A percentile compares a stretch with the other conserved stretches of the same genome.
Evolutionary conservation across 1,140 invertebrate genomes (phyloP).

Genomic region (Aphelinus atriplicis): DNA sequence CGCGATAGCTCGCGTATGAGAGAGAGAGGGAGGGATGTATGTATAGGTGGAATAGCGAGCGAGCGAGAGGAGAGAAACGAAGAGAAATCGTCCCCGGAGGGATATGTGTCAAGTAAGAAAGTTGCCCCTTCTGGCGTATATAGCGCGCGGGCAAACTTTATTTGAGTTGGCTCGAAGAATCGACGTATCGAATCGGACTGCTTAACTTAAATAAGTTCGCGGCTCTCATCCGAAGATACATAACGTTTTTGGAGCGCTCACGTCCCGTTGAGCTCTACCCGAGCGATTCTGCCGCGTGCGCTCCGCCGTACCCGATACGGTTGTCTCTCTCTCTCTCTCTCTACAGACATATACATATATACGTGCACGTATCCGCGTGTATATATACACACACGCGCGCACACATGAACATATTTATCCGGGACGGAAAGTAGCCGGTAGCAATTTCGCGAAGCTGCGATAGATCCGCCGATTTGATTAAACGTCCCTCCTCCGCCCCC

Average conservation of each 20-base stretch:
- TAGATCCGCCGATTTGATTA: constrained; percentile 24
- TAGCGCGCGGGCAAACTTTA: constrained; percentile 43
- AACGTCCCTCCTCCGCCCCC: not conserved
- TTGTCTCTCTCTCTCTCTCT: too few relatives aligned
- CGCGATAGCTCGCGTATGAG: not conserved
- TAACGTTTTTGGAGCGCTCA: constrained; percentile 15
- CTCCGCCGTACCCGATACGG: too few relatives aligned
- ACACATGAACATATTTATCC: not conserved
- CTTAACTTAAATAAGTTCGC: constrained; percentile 53
- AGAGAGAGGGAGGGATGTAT: not conserved
- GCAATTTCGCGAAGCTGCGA: not conserved
- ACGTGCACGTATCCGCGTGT: not conserved
- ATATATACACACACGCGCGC: not conserved
- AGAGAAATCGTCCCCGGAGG: constrained; percentile 41
- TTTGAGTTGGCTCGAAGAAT: constrained; percentile 47
- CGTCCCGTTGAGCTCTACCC: not conserved
- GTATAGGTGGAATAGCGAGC: not conserved
- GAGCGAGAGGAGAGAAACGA: constrained; percentile 4
- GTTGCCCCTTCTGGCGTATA: constrained; percentile 8
- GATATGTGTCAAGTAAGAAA: constrained; percentile 46
- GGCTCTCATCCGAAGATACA: constrained; percentile 28
- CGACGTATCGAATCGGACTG: constrained; percentile 53
- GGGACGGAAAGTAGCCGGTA: not conserved
- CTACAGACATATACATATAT: too few relatives aligned
- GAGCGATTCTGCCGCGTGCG: constrained; percentile 4